Percentiles rank a stretch among this genome's conserved stretches.
Conservation (phyloP, 2,797 vertebrate species). For the Anabacerthia variegaticeps region DNA sequence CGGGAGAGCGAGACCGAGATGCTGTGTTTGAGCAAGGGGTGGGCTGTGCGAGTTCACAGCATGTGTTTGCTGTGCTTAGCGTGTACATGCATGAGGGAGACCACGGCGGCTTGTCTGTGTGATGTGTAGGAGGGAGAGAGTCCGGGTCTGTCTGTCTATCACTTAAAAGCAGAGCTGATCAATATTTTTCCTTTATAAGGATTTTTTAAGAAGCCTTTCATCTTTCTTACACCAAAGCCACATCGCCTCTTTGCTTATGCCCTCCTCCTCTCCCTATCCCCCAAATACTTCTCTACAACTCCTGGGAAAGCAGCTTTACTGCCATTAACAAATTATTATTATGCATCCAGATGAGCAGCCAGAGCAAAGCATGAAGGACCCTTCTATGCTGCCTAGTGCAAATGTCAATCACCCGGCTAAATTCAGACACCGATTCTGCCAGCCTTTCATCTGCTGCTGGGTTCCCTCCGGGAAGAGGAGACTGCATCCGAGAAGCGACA, state of each 20-base stretch:
- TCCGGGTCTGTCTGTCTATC: neutral
- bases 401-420: neutral
- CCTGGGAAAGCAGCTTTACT: slow-evolving; percentile 19
- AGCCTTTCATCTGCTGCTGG: neutral
- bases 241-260: neutral
- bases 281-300: slow-evolving; percentile 40
- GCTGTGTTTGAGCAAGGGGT: neutral
- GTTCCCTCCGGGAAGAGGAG: neutral
- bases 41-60: neutral
- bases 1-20: neutral
- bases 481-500: neutral
- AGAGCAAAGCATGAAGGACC: neutral
- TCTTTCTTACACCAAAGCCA: neutral
- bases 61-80: neutral
- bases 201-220: neutral
- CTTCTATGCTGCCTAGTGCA: neutral
- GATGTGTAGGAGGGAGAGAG: slow-evolving; percentile 10
- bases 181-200: slow-evolving; percentile 21
- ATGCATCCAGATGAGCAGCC: neutral
- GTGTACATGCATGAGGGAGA: neutral
- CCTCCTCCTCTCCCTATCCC: neutral
- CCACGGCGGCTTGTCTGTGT: neutral
- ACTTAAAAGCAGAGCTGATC: neutral
- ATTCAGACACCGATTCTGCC: neutral
- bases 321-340: neutral